These are phyloP conservation scores for Caenorhabditis sp. DNA, from an alignment of 2,888 invertebrate species.

Conservation along the genomic window DNA sequence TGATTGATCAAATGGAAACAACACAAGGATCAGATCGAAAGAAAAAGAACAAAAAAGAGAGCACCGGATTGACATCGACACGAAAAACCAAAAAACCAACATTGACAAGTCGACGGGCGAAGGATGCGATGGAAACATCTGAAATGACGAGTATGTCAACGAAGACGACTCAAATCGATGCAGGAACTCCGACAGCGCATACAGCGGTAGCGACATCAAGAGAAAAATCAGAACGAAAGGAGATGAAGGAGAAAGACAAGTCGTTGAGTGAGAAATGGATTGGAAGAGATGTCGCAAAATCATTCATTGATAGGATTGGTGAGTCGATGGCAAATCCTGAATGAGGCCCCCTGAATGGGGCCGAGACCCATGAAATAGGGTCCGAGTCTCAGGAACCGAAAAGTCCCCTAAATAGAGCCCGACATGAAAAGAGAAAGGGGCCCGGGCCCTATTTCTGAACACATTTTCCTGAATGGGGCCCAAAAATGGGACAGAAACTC, in stretches of 20 bases:
- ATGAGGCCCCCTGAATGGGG: too few relatives aligned
- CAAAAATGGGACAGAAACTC: too few relatives aligned
- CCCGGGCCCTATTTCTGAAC: too few relatives aligned
- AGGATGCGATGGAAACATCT: not conserved
- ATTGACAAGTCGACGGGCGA: too few relatives aligned
- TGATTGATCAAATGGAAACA: not conserved
- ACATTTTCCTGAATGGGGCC: too few relatives aligned
- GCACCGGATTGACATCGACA: not conserved
- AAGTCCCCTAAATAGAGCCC: too few relatives aligned
- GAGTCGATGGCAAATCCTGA: too few relatives aligned
- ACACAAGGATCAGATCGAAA: not conserved
- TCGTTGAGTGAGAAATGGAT: not conserved
- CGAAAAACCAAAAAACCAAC: not conserved
- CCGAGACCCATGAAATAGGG: too few relatives aligned
- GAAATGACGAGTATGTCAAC: not conserved
- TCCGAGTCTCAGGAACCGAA: too few relatives aligned
- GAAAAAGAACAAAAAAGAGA: not conserved
- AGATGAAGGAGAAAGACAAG: not conserved
- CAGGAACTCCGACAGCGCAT: not conserved
- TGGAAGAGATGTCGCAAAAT: not conserved
- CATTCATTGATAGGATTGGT: conserved; percentile 4
- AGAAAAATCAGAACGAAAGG: not conserved
- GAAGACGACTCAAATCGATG: not conserved
- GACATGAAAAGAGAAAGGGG: too few relatives aligned
- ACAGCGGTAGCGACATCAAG: not conserved